Percentiles rank a stretch among this genome's conserved stretches.
These are phyloP conservation scores for Caracal caracal DNA, from an alignment of 2,113 vertebrate genomes.

Conservation along the genomic window DNA sequence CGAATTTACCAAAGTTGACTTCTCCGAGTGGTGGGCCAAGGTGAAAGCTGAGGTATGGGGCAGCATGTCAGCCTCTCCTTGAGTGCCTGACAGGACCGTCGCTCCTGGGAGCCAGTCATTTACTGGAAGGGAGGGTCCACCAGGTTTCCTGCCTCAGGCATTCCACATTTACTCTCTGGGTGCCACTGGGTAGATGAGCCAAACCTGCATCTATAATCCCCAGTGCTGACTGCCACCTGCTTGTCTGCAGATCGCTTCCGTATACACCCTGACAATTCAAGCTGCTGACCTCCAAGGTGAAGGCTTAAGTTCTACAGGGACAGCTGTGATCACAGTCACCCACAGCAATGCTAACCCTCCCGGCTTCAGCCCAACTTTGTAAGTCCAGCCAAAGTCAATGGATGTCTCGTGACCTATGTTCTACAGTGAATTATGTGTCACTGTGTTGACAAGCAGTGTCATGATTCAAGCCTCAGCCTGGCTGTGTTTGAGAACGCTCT, in stretches of 20 bases:
- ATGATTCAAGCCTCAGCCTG: not conserved
- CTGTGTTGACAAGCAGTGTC: not conserved
- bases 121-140: not conserved
- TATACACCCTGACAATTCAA: constrained; percentile 85
- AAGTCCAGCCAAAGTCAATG: not conserved
- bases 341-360: constrained; percentile 89
- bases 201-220: not conserved
- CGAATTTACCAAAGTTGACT: too few species aligned
- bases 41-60: not conserved
- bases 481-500: accelerated
- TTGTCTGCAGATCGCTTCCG: constrained; percentile 81
- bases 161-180: not conserved
- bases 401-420: too few species aligned
- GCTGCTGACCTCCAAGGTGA: constrained; percentile 82
- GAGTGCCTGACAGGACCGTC: not conserved
- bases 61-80: not conserved
- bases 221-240: not conserved
- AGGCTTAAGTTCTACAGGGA: constrained; percentile 60
- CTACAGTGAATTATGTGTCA: not conserved
- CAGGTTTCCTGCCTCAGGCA: not conserved
- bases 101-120: not conserved
- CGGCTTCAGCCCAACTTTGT: constrained; percentile 61
- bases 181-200: not conserved
- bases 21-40: not conserved
- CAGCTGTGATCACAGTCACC: constrained; percentile 85